Evolutionary conservation across 2,888 invertebrate species (phyloP).

Genomic region (Eilema griseolum): DNA sequence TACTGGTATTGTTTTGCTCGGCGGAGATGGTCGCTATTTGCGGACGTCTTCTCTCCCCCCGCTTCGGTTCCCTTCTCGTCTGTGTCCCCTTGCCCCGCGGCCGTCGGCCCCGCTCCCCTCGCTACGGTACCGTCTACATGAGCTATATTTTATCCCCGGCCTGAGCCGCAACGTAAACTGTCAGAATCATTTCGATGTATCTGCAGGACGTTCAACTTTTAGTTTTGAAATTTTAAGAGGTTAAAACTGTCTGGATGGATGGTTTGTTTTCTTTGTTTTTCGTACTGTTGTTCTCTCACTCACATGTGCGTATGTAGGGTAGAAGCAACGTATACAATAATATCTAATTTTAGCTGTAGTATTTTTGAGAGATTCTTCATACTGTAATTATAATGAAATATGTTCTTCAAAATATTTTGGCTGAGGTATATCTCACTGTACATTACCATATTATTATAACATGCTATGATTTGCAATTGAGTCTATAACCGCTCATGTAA

Average conservation of each 20-base stretch:
- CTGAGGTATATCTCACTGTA: background rate
- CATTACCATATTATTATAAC: background rate
- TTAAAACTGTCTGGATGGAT: slow-evolving; percentile 46
- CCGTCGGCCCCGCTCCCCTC: slow-evolving; percentile 50
- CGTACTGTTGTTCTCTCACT: slow-evolving; percentile 23
- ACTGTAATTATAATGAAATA: slow-evolving; percentile 8
- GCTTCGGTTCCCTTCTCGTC: slow-evolving; percentile 29
- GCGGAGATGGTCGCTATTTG: slow-evolving; percentile 83
- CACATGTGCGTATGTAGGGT: slow-evolving; percentile 12
- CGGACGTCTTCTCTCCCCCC: slow-evolving; percentile 71
- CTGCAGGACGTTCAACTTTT: slow-evolving; percentile 83
- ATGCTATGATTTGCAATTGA: background rate
- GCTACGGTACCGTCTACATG: slow-evolving; percentile 81
- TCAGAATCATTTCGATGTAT: slow-evolving; percentile 79
- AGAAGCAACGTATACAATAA: background rate
- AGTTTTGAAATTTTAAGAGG: slow-evolving; percentile 67
- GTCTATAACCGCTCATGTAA: background rate
- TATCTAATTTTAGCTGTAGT: slow-evolving; percentile 2
- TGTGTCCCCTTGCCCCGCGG: slow-evolving; percentile 40
- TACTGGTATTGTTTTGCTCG: slow-evolving; percentile 84
- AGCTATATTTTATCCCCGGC: slow-evolving; percentile 85
- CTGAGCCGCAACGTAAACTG: slow-evolving; percentile 83
- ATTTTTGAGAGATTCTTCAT: slow-evolving; percentile 13
- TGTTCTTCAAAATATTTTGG: slow-evolving; percentile 12
- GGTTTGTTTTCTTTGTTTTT: slow-evolving; percentile 39